Percentiles rank a stretch among this genome's conserved stretches.
phyloP scores from a whole-genome alignment of 2,113 vertebrate species.

The Vanacampus margaritifer region DNA sequence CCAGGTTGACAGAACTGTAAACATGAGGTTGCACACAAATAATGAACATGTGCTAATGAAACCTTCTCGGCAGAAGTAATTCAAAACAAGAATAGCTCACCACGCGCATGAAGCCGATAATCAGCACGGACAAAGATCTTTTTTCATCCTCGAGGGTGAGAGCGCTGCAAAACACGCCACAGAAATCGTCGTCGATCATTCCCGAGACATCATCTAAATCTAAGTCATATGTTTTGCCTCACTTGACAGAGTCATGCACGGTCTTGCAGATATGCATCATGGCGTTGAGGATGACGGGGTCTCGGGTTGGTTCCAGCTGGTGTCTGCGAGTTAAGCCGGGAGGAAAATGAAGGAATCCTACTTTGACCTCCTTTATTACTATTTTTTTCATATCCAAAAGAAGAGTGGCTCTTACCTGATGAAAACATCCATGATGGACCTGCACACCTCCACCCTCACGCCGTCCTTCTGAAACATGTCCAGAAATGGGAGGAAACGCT shows the following conservation, averaged over 20 bases:
- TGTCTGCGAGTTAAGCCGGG: slow-evolving; percentile 68
- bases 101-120: slow-evolving; percentile 95
- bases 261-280: slow-evolving; percentile 95
- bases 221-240: slow-evolving; percentile 51
- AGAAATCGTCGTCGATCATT: neutral
- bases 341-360: neutral
- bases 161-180: slow-evolving; percentile 71
- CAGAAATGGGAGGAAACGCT: slow-evolving; percentile 93
- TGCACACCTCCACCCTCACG: slow-evolving; percentile 94
- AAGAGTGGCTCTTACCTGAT: slow-evolving; percentile 77
- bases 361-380: neutral
- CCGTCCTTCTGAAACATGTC: slow-evolving; percentile 99
- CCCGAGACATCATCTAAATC: neutral
- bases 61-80: neutral
- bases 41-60: neutral
- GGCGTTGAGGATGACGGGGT: slow-evolving; percentile 95
- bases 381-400: neutral
- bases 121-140: slow-evolving; percentile 82
- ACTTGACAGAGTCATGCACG: slow-evolving; percentile 99
- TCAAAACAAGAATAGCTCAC: slow-evolving; percentile 62
- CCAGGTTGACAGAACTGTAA: neutral
- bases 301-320: slow-evolving; percentile 89
- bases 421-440: slow-evolving; percentile 94
- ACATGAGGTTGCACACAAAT: neutral
- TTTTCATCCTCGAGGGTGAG: slow-evolving; percentile 96